Evolutionary conservation across 2,113 vertebrate species (phyloP).

Genomic region (Scomber scombrus): DNA sequence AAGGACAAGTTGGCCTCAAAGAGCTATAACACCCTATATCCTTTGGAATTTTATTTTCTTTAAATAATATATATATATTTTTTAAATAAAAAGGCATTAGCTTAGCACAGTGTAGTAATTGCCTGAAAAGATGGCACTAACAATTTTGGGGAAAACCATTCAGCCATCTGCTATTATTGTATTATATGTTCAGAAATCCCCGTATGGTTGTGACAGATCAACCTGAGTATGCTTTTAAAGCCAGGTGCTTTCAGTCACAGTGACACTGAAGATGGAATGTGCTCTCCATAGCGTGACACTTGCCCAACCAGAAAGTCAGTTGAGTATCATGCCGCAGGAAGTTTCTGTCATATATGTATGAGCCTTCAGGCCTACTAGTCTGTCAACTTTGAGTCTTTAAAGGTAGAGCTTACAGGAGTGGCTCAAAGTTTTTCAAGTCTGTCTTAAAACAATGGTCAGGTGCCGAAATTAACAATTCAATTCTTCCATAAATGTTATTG

Average conservation of each 20-base stretch:
- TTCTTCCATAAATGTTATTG: too few relatives aligned
- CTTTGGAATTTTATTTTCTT: too few relatives aligned
- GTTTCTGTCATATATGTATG: neutral
- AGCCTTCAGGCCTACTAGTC: neutral
- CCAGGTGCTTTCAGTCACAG: neutral
- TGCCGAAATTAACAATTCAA: too few relatives aligned
- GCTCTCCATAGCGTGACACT: neutral
- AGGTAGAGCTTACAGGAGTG: too few relatives aligned
- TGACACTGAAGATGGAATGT: slow-evolving; percentile 12
- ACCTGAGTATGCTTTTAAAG: neutral
- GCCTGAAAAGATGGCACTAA: too few relatives aligned
- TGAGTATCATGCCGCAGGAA: slow-evolving; percentile 7
- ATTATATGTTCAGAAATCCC: neutral
- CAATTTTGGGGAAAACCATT: slow-evolving; percentile 9
- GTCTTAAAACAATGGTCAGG: too few relatives aligned
- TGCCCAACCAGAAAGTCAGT: slow-evolving; percentile 45
- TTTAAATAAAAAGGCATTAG: neutral
- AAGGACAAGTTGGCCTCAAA: neutral
- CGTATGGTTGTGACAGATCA: neutral
- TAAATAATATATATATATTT: too few relatives aligned
- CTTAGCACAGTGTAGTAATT: too few relatives aligned
- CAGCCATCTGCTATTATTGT: neutral
- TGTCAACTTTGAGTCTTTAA: neutral
- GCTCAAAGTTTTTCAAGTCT: too few relatives aligned
- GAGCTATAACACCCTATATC: too few relatives aligned